These are phyloP conservation scores for Mesitornis unicolor DNA, from an alignment of 2,113 vertebrate genomes.

Conservation along the genomic window DNA sequence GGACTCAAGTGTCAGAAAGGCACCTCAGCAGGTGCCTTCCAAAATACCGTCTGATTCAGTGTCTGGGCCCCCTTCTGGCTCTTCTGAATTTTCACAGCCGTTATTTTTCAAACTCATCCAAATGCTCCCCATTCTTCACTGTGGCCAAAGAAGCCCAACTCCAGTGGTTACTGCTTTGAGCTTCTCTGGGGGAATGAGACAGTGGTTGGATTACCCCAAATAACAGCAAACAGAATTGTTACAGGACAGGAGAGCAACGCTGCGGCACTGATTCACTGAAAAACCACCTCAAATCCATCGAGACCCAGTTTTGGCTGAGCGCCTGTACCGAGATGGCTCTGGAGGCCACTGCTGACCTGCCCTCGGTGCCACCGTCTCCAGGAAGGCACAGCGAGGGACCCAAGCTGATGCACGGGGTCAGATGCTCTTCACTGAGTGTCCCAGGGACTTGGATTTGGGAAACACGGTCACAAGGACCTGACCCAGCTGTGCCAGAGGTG, in stretches of 20 bases:
- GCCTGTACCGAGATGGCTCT: accelerated
- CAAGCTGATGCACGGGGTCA: accelerated
- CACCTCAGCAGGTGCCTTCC: background rate
- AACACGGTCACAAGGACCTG: background rate
- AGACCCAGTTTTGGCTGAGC: background rate
- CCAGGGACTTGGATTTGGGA: background rate
- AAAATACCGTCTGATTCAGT: accelerated
- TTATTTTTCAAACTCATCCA: background rate
- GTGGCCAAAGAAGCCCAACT: background rate
- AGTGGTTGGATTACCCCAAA: background rate
- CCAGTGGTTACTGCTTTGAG: background rate
- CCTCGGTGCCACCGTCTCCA: background rate
- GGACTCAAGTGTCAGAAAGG: background rate
- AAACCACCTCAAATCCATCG: background rate
- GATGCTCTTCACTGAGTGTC: background rate
- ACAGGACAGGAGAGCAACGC: background rate
- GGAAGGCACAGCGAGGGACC: background rate
- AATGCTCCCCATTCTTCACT: background rate
- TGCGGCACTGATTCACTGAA: background rate
- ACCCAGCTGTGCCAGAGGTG: background rate
- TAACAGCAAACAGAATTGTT: background rate
- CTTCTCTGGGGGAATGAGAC: background rate
- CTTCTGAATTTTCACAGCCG: background rate
- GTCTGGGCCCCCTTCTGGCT: background rate
- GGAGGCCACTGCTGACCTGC: background rate